These are phyloP conservation scores for Aphelenchoides besseyi DNA, from an alignment of 1,140 invertebrate species.

Conservation along the genomic window DNA sequence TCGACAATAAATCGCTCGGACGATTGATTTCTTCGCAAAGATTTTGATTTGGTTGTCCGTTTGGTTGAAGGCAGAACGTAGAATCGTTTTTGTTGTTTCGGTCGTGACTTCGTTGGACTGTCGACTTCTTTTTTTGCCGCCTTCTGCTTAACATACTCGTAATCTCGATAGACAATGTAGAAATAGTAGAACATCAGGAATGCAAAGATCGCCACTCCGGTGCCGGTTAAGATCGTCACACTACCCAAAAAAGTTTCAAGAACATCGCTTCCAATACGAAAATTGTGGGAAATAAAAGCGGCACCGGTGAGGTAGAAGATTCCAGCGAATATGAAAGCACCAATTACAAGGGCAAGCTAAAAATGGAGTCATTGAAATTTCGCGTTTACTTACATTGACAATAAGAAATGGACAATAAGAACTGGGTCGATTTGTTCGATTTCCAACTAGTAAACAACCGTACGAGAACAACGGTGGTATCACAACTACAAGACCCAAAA, in stretches of 20 bases:
- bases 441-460: conserved; percentile 5
- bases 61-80: background rate
- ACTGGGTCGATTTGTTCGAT: background rate
- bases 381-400: background rate
- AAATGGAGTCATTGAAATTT: background rate
- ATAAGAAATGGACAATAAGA: conserved; percentile 5
- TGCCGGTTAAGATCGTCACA: background rate
- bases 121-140: background rate
- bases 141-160: background rate
- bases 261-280: conserved; percentile 8
- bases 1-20: background rate
- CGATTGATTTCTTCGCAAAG: background rate
- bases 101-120: background rate
- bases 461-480: conserved; percentile 4
- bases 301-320: background rate
- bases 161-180: conserved; percentile 6
- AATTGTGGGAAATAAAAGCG: conserved; percentile 14
- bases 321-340: conserved; percentile 6
- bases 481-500: background rate
- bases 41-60: background rate
- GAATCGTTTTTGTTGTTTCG: background rate
- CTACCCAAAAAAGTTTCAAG: conserved; percentile 8
- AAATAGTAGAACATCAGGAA: conserved; percentile 1
- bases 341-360: conserved; percentile 3
- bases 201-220: background rate